These are phyloP conservation scores for Epinephelus coioides DNA, from an alignment of 2,797 vertebrate species.

Conservation along the genomic window DNA sequence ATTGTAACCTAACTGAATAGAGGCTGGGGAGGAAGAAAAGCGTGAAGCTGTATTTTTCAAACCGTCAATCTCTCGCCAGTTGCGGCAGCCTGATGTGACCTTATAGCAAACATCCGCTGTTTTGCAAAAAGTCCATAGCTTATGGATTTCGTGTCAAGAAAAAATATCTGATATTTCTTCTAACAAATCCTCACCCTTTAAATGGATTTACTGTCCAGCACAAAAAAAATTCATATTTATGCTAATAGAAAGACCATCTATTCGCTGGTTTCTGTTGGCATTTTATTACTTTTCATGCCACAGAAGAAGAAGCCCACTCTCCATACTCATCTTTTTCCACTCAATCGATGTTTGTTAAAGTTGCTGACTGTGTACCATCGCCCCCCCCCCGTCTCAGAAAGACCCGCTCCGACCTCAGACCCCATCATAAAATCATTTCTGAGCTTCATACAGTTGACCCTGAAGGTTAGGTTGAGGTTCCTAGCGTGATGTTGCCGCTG, in stretches of 20 bases:
- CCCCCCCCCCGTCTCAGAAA: slow-evolving; percentile 16
- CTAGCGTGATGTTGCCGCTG: slow-evolving; percentile 57
- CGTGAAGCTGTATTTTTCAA: slow-evolving; percentile 56
- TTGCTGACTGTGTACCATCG: slow-evolving; percentile 75
- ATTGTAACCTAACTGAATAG: slow-evolving; percentile 50
- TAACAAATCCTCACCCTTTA: slow-evolving; percentile 78
- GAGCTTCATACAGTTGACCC: slow-evolving; percentile 65
- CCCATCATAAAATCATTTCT: slow-evolving; percentile 47
- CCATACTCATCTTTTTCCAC: slow-evolving; percentile 66
- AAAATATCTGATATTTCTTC: slow-evolving; percentile 83
- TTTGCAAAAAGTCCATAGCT: slow-evolving; percentile 79
- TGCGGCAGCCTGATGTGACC: slow-evolving; percentile 73
- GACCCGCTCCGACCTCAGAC: slow-evolving; percentile 39
- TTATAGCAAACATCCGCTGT: slow-evolving; percentile 77
- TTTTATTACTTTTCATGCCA: slow-evolving; percentile 74
- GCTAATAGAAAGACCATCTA: slow-evolving; percentile 80
- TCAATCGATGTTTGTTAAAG: slow-evolving; percentile 72
- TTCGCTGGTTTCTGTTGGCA: slow-evolving; percentile 79
- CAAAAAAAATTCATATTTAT: slow-evolving; percentile 77
- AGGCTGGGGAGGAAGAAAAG: slow-evolving; percentile 40
- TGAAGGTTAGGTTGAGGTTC: slow-evolving; percentile 66
- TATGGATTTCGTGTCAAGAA: slow-evolving; percentile 81
- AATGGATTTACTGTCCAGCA: slow-evolving; percentile 82
- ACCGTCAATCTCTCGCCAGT: slow-evolving; percentile 57
- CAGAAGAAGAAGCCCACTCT: slow-evolving; percentile 62